Evolutionary conservation across 1,140 invertebrate genomes (phyloP), one percentile per base, ranked within the genome.

Genomic region (Oncopeltus fasciatus): DNA sequence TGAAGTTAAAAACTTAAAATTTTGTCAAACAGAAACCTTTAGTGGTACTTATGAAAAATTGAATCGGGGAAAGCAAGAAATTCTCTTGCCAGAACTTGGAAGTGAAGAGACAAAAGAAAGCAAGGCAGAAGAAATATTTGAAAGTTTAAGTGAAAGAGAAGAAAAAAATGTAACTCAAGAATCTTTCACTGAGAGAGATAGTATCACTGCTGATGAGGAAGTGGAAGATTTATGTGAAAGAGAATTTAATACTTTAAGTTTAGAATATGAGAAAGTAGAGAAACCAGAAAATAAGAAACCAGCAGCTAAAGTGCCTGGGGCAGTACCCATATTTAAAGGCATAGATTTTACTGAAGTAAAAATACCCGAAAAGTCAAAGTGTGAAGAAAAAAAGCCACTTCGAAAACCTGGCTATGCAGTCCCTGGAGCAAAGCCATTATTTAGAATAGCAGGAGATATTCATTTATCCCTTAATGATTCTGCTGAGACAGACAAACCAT

Each of bases 391-490:
- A 43, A 67, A 67, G 65, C 26, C 70, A 66, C 60, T 71, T 67
- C 65, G 74, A 72, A 68, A 66, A 44, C 68, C 72, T 9, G 72
- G 72, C 8, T 68, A 70, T 62, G 64, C 70, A 9, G 70, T 75
- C 3, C 70, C 71, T 28, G 74, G 74, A 12, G 73, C 73, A 0
- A 67, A 70, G 59, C 73, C 74, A 0, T 57, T 75, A 16, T 66
- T 66, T 47, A 59, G 61, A 29, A 53, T 31, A 28, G 62, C 51
- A 16, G 33, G 57, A 1, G 43, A 56, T 4, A 27, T 51, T 33
- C 60, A 53, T 29, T 57, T 38, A 27, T 49, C 20, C 59, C 59
- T 57, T 0, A 61, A 43, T 21, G 66, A 70, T 2, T 62, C 60
- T 18, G 69, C 70, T 2, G 62, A 61, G 16, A 29, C 43, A 0